Evolutionary conservation across 1,140 invertebrate genomes (phyloP).

Genomic region (Atta texana): DNA sequence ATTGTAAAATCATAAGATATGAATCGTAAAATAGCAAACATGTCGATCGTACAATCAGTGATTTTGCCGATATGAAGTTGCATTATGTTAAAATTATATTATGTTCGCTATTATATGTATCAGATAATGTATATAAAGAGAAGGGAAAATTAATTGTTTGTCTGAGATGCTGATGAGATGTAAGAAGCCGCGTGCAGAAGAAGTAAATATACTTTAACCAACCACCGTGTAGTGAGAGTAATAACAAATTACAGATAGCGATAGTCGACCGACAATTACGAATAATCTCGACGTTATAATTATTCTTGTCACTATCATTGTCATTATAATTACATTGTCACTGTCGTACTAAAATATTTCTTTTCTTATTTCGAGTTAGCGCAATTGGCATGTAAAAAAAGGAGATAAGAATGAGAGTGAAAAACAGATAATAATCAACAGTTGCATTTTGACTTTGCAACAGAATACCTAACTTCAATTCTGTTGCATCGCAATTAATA

Average conservation of each 20-base stretch:
- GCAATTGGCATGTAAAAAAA: slow-evolving; percentile 31
- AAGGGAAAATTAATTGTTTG: slow-evolving; percentile 80
- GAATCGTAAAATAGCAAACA: slow-evolving; percentile 35
- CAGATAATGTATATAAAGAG: slow-evolving; percentile 83
- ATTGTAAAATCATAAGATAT: slow-evolving; percentile 7
- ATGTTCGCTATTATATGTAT: slow-evolving; percentile 81
- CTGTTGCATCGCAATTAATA: slow-evolving; percentile 71
- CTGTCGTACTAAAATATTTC: slow-evolving; percentile 58
- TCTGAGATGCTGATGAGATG: slow-evolving; percentile 65
- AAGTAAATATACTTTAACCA: slow-evolving; percentile 83
- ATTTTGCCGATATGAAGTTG: slow-evolving; percentile 28
- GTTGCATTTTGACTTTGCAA: slow-evolving; percentile 30
- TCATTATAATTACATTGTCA: slow-evolving; percentile 74
- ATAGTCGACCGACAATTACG: slow-evolving; percentile 79
- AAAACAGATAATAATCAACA: not conserved
- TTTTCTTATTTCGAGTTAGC: slow-evolving; percentile 60
- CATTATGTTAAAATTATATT: slow-evolving; percentile 69
- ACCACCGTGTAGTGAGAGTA: slow-evolving; percentile 85
- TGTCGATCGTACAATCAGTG: slow-evolving; percentile 51
- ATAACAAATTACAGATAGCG: slow-evolving; percentile 84
- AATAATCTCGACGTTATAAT: slow-evolving; percentile 80
- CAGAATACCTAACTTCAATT: not conserved
- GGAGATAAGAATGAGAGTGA: not conserved
- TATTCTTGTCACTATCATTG: slow-evolving; percentile 78
- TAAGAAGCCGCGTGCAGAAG: slow-evolving; percentile 25